Percentiles rank a stretch among this genome's conserved stretches.
Conservation (phyloP, 2,113 vertebrate species). For the Pedetes capensis region DNA sequence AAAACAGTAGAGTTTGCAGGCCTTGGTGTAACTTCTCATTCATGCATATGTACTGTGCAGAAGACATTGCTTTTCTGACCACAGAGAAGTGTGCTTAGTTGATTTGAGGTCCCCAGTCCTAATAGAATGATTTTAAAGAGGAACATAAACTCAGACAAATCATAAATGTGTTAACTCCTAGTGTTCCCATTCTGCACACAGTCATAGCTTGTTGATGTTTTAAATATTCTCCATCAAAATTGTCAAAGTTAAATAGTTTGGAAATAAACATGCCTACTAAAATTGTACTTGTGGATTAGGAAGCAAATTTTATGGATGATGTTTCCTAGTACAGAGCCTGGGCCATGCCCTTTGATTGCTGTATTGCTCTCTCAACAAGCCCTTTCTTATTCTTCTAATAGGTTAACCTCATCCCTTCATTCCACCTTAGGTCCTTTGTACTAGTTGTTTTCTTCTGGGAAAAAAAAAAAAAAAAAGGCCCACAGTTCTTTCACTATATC, state of each 20-base stretch:
- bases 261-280: background rate
- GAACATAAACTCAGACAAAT: background rate
- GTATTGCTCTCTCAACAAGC: background rate
- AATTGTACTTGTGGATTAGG: background rate
- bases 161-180: background rate
- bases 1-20: background rate
- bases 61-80: background rate
- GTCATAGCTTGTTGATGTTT: background rate
- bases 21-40: background rate
- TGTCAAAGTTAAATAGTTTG: background rate
- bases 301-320: background rate
- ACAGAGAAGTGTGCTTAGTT: background rate
- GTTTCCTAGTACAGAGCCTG: background rate
- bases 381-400: background rate
- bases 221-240: background rate
- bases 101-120: background rate
- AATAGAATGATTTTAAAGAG: background rate
- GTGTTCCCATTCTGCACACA: background rate
- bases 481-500: background rate
- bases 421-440: background rate
- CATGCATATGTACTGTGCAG: rapidly evolving
- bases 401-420: background rate
- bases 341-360: rapidly evolving
- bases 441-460: background rate
- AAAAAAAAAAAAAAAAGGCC: too few species aligned